phyloP scores from a whole-genome alignment of 2,797 vertebrate genomes.

The Artibeus jamaicensis region DNA sequence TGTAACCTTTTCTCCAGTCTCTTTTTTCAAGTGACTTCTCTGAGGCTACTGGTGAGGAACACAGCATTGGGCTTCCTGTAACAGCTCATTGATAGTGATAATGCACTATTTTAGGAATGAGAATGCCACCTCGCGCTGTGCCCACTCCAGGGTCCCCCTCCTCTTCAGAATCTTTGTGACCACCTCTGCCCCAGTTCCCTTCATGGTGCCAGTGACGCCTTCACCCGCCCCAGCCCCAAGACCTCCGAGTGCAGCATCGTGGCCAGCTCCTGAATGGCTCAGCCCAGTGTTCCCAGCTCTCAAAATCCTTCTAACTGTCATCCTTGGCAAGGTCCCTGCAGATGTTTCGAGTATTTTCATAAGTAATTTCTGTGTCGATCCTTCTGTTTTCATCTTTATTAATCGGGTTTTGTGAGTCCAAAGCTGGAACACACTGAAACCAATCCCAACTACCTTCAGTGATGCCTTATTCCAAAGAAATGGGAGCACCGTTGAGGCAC shows the following conservation, averaged over 20 bases:
- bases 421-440: conserved; percentile 87
- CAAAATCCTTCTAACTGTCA: conserved; percentile 87
- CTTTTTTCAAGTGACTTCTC: conserved; percentile 68
- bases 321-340: conserved; percentile 91
- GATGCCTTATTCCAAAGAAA: conserved; percentile 89
- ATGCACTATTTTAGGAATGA: conserved; percentile 72
- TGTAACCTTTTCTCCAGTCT: conserved; percentile 60
- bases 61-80: background rate
- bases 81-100: conserved; percentile 62
- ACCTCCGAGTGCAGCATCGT: conserved; percentile 88
- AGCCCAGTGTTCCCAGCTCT: conserved; percentile 91
- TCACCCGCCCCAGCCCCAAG: conserved; percentile 91
- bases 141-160: conserved; percentile 89
- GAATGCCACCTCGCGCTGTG: conserved; percentile 86
- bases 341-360: conserved; percentile 89
- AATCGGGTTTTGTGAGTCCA: conserved; percentile 81
- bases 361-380: conserved; percentile 89
- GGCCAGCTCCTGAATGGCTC: conserved; percentile 84
- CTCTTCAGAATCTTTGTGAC: conserved; percentile 90
- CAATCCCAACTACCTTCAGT: conserved; percentile 88
- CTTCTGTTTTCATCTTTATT: conserved; percentile 82
- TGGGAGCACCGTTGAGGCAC: conserved; percentile 88
- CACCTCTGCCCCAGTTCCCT: conserved; percentile 89
- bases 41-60: conserved; percentile 39
- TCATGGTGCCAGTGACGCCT: conserved; percentile 90